A percentile compares a stretch with the other conserved stretches of the same genome.
phyloP scores from a whole-genome alignment of 2,888 invertebrate genomes.

The Mimachlamys varia region DNA sequence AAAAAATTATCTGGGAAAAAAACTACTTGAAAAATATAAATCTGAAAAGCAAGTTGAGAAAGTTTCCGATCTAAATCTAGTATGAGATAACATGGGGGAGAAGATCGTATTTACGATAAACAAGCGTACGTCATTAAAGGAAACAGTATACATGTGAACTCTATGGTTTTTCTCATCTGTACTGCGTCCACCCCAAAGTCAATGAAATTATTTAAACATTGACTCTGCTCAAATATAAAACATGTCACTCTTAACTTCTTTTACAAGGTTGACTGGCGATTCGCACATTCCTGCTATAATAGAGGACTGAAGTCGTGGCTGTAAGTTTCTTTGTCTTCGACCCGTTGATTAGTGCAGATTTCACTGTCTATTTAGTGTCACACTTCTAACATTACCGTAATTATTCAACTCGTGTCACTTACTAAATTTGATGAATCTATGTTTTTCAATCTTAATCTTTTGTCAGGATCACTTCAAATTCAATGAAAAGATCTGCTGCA shows the following conservation, averaged over 20 bases:
- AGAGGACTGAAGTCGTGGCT: background rate
- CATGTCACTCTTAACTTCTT: conserved; percentile 18
- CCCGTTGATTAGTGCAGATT: background rate
- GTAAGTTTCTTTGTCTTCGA: background rate
- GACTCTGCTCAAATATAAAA: conserved; percentile 19
- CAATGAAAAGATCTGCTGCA: no score
- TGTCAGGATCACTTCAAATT: background rate
- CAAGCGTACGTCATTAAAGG: conserved; percentile 1
- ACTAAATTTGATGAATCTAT: background rate
- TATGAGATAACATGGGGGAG: background rate
- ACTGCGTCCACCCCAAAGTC: background rate
- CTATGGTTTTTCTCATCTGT: background rate
- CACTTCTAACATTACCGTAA: background rate
- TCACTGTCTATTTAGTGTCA: background rate
- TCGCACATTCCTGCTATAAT: conserved; percentile 1
- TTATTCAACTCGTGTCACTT: background rate
- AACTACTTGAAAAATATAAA: background rate
- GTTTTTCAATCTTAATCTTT: background rate
- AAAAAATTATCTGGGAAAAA: background rate
- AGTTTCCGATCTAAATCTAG: conserved; percentile 16
- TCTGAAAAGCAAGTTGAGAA: conserved; percentile 2
- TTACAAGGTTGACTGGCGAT: conserved; percentile 1
- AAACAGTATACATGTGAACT: conserved; percentile 16
- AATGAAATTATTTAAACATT: conserved; percentile 28
- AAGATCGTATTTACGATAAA: conserved; percentile 9